These are phyloP conservation scores for Cyclopterus lumpus DNA, from an alignment of 2,797 vertebrate genomes.

Conservation along the genomic window DNA sequence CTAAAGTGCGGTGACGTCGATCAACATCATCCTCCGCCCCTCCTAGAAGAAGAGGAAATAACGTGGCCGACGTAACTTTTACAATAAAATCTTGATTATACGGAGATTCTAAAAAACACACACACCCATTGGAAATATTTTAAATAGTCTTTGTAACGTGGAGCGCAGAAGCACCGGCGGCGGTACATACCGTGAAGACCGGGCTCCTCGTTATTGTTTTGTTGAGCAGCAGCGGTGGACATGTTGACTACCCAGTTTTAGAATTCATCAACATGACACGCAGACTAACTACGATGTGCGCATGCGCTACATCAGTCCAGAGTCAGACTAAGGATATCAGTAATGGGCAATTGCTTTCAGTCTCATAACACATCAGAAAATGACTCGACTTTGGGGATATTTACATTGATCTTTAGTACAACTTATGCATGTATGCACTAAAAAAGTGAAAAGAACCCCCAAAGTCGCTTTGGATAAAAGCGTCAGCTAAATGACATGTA, in stretches of 20 bases:
- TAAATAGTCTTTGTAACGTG: not conserved
- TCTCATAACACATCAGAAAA: not conserved
- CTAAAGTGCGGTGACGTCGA: conserved; percentile 36
- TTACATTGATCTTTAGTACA: not conserved
- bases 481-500: no score
- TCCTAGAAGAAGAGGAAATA: conserved; percentile 78
- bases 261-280: conserved; percentile 76
- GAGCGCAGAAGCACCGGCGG: not conserved
- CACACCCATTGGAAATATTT: no score
- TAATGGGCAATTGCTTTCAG: not conserved
- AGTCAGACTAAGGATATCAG: conserved; percentile 3
- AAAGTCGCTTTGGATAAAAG: no score
- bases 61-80: conserved; percentile 72
- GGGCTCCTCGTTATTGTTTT: conserved; percentile 85
- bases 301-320: conserved; percentile 60
- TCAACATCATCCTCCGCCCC: conserved; percentile 50
- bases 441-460: not conserved
- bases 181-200: conserved; percentile 82
- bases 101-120: not conserved
- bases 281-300: conserved; percentile 57
- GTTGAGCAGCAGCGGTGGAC: conserved; percentile 83
- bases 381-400: no score
- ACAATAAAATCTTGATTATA: conserved; percentile 63
- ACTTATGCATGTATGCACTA: not conserved
- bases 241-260: conserved; percentile 80